phyloP scores from a whole-genome alignment of 2,888 invertebrate species.

The Melanchra persicariae region DNA sequence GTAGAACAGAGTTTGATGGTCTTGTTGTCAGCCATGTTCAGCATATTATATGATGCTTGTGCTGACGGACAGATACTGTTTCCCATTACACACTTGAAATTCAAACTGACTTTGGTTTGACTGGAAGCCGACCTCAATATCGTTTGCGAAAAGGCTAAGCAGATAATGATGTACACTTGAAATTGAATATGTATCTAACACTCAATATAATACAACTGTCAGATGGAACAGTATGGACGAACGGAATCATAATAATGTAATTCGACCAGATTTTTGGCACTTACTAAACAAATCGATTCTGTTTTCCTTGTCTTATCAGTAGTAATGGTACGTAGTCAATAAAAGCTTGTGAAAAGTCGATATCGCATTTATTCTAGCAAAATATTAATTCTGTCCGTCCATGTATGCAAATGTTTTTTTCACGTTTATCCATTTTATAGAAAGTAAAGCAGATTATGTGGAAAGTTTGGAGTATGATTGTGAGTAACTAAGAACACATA shows the following conservation, averaged over 20 bases:
- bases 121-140: too few species aligned
- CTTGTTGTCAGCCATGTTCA: not conserved
- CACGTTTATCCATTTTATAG: too few species aligned
- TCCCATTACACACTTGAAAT: not conserved
- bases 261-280: not conserved
- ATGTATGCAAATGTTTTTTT: too few species aligned
- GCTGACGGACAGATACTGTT: not conserved
- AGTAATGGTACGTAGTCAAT: conserved; percentile 16
- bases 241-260: not conserved
- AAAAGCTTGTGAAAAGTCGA: not conserved
- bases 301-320: conserved; percentile 20
- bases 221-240: not conserved
- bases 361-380: not conserved
- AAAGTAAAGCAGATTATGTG: too few species aligned
- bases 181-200: not conserved
- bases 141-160: too few species aligned
- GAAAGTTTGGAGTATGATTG: too few species aligned
- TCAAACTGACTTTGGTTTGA: too few species aligned
- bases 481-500: too few species aligned
- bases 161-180: too few species aligned
- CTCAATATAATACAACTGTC: not conserved
- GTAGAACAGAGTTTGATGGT: not conserved
- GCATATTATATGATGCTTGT: not conserved
- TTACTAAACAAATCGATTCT: conserved; percentile 5
- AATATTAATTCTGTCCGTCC: too few species aligned